Base-by-base conservation (phyloP, 2,113 vertebrate species). In the Festucalex cinctus region DNA sequence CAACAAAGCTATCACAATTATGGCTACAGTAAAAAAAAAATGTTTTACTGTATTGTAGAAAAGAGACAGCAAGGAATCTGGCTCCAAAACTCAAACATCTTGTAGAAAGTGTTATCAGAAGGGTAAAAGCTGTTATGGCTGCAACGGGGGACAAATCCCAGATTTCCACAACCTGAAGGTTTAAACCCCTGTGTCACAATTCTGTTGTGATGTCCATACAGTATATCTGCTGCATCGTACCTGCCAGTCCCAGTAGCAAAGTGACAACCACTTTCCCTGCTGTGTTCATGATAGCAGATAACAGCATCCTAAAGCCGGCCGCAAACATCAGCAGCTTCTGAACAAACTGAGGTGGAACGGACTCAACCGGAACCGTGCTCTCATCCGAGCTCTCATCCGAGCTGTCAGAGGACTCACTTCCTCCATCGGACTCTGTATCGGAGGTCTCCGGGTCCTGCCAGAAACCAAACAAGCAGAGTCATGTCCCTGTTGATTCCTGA, bases 161-260 rank as follows among this genome's bases (percentile, higher is more conserved):
- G 43, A 44, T 17, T 44, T 44, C 1, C 43, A 44, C 13, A 16
- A 17, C 13, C 4, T 16, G 13, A 16, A 44, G 16, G 3, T 16
- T 5, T 17, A 44, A 16, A 5, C 5, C 5, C 14, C 43, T 16
- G 5, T 44, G 43, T 44, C 43, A 3, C 43, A 44, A 6, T 44
- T 44, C 14, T 44, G 13, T 44, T 44, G 43, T 44, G 3, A 17
- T 44, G 37, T 39, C 37, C 37, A 37, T 16, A 44, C 43, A 14
- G 43, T 44, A 8, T 9, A 44, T 51, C 65, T 68, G 36, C 28
- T 65, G 6, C 44, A n/a, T 9, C 32, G 16, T 91, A 94, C 94
- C 93, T 92, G 93, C 90, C 17, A 93, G 53, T 0, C 93, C 91
- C 68, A 94, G 84, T 13, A 94, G 88, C 3, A 95, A 49, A 3